Percentiles rank a stretch among this genome's conserved stretches.
These are phyloP conservation scores for Hylyphantes graminicola DNA, from an alignment of 1,140 invertebrate genomes.

Conservation along the genomic window DNA sequence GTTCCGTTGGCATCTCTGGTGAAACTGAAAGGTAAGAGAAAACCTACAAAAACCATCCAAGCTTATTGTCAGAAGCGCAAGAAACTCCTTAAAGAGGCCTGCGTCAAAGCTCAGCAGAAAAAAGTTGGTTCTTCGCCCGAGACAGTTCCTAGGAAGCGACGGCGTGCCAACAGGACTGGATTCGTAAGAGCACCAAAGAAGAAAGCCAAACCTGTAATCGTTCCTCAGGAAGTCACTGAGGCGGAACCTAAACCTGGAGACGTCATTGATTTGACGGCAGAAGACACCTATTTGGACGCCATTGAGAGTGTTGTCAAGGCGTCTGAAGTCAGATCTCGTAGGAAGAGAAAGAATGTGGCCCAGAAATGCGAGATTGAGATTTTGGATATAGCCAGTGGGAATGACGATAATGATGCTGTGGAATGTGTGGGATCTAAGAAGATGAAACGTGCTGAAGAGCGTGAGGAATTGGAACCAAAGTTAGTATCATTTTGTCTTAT, in stretches of 20 bases:
- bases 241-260: background rate
- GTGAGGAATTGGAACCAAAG: constrained; percentile 45
- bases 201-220: constrained; percentile 10
- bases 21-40: constrained; percentile 75
- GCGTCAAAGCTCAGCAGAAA: background rate
- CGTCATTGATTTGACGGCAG: constrained; percentile 31
- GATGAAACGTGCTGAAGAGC: constrained; percentile 33
- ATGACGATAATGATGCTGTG: constrained; percentile 42
- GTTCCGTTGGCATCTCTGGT: constrained; percentile 62
- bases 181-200: constrained; percentile 59
- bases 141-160: constrained; percentile 25
- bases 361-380: constrained; percentile 51
- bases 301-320: constrained; percentile 59
- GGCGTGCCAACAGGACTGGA: constrained; percentile 58
- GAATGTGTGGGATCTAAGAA: constrained; percentile 38
- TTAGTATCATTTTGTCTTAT: background rate
- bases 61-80: constrained; percentile 80
- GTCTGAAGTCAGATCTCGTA: constrained; percentile 29
- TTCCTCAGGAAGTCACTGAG: background rate
- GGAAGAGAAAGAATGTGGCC: constrained; percentile 44
- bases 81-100: constrained; percentile 70
- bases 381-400: constrained; percentile 43
- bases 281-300: constrained; percentile 36
- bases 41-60: constrained; percentile 80
- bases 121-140: constrained; percentile 2